Evolutionary conservation across 2,888 invertebrate genomes (phyloP), one percentile per base, ranked within the genome.

Genomic region (Acrocera orbiculus): DNA sequence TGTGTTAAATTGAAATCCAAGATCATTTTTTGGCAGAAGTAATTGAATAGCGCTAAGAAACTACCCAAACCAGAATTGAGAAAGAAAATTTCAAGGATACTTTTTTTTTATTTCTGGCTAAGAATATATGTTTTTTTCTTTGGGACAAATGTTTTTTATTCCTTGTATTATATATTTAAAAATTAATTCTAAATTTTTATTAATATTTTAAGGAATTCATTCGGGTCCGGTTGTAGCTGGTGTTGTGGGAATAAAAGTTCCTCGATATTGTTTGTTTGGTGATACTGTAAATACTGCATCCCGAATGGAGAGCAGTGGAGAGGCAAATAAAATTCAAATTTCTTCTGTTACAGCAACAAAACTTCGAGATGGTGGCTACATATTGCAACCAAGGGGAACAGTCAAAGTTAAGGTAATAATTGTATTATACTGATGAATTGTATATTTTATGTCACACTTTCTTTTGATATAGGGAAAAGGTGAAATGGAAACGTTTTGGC

Each of bases 221-320:
- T 78, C 83, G 0, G 89, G 89, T 0, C 76, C 85, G 1, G 83
- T 83, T 22, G 86, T 86, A 5, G 87, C 83, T 0, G 87, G 87
- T 2, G 79, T 89, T 15, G 78, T 89, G 1, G 89, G 89, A 0
- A 61, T 78, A 24, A 80, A 83, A 49, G 73, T 83, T 32, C 86
- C 85, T 0, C 68, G 86, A 0, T 87, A 85, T 55, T 89, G 87
- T 47, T 73, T 90, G 30, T 89, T 89, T 41, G 89, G 89, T 0
- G 87, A 87, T 54, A 82, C 87, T 0, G 83, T 90, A 13, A 90
- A 90, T 53, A 87, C 85, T 0, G 89, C 89, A 2, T 83, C 87
- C 3, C 68, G 89, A 37, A 87, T 89, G 86, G 87, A 89, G 53
- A 70, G 70, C 13, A 63, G 67, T 31, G 53, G 59, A 22, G 53